Evolutionary conservation across 2,797 vertebrate species (phyloP), one percentile per base, ranked within the genome.

Genomic region (Poecilia gillii): DNA sequence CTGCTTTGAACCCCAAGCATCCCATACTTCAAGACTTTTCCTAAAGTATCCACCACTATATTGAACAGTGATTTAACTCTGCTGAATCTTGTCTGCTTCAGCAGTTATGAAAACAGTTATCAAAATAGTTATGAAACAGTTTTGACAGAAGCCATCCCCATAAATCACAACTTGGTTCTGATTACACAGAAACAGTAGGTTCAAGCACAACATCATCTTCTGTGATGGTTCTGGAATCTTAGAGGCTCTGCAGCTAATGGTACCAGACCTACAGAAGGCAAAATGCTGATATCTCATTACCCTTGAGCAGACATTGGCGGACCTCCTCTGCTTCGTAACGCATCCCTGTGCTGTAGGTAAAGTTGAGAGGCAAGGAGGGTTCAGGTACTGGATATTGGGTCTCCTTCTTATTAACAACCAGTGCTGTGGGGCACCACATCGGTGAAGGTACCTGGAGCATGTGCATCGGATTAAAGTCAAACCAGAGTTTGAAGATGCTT

Each of bases 261-360:
- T 66, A 36, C 36, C 36, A 43, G 12, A 43, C 23, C 23, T 70
- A 14, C 9, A 70, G 11, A 41, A 9, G 23, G 31, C 51, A 57
- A 76, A 62, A 43, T 25, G 33, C 1, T 20, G 16, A 78, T 14
- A 25, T n/a, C 5, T n/a, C 31, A 0, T 66, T 88, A 97, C 97
- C 97, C 92, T 93, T 92, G 8, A 94, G 92, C 79, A 98, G 92
- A 89, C 97, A 98, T 83, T 96, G 95, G 0, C 96, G 96, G 33
- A 98, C 96, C 11, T 97, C 97, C 73, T 96, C 95, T 0, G 97
- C 97, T 85, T 98, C 97, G 1, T 96, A 98, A 39, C 91, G 83
- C 95, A 97, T 86, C 81, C 97, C 97, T 0, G 94, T 93, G 36
- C 96, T 94, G 41, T 96, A 94, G 0, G 14, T 0, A 89, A 95